A percentile compares a stretch with the other conserved stretches of the same genome.
Evolutionary conservation across 1,140 invertebrate genomes (phyloP).

Genomic region (Cyclargus thomasi): DNA sequence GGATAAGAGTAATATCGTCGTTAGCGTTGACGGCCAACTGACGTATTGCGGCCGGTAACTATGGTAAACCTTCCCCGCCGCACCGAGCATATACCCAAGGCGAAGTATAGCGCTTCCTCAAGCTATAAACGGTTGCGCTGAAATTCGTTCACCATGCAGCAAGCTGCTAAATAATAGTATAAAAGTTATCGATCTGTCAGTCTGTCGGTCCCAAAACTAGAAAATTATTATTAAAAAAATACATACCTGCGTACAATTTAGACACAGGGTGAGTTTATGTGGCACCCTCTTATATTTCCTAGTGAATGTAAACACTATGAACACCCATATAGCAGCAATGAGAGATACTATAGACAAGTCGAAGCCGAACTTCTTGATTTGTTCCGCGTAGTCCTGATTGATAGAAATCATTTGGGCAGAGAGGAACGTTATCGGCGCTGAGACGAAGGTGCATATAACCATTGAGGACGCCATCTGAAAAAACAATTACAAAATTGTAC

Average conservation of each 20-base stretch:
- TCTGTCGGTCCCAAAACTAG: too few relatives aligned
- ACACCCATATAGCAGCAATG: conserved; percentile 85
- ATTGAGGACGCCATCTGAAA: conserved; percentile 90
- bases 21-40: too few relatives aligned
- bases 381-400: conserved; percentile 83
- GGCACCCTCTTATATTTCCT: conserved; percentile 87
- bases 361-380: conserved; percentile 87
- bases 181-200: too few relatives aligned
- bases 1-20: too few relatives aligned
- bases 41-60: too few relatives aligned
- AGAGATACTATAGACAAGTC: conserved; percentile 88
- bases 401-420: conserved; percentile 94
- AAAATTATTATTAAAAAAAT: neutral
- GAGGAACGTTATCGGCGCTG: conserved; percentile 95
- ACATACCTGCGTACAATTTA: conserved; percentile 86
- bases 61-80: too few relatives aligned
- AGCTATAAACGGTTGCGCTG: too few relatives aligned
- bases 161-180: too few relatives aligned
- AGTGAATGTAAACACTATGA: conserved; percentile 85
- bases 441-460: conserved; percentile 95
- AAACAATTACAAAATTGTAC: neutral
- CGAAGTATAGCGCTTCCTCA: too few relatives aligned
- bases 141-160: too few relatives aligned
- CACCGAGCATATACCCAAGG: too few relatives aligned
- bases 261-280: conserved; percentile 86